Base-by-base conservation (phyloP, 1,140 invertebrate species). In the Mesaphorura yosii region DNA sequence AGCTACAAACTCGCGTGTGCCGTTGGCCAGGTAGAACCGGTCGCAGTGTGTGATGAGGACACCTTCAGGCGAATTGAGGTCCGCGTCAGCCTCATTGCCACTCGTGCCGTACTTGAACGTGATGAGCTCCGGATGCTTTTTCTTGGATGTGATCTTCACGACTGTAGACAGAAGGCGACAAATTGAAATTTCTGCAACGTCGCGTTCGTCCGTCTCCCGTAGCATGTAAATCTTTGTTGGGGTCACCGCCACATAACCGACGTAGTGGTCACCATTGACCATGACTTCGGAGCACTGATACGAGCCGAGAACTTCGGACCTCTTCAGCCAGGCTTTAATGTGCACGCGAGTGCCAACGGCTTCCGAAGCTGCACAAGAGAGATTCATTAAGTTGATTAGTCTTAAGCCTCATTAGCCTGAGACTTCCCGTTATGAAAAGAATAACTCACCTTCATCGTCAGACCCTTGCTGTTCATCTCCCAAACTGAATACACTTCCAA, bases 71-170 rank as follows among this genome's bases (percentile, higher is more conserved):
- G n/a, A n/a, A n/a, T n/a, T n/a, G n/a, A n/a, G n/a, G n/a, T n/a
- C n/a, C 23, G 44, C 38, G 28, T 62, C 60, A 31, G 51, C 55
- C 48, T 57, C 59, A n/a, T n/a, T n/a, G n/a, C n/a, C n/a, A 0
- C 51, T 39, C 38, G 38, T 46, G 6, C 60, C 60, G 42, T 63
- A 63, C 39, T 63, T 63, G 46, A 63, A 63, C 5, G 92, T 96
- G 54, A 98, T 95, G 53, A 96, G 71, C 69, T 96, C 88, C 0
- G 91, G 89, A 69, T 88, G 82, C 50, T 82, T 80, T 68, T 94
- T 92, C 67, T 91, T 90, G 10, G 88, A 91, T 1, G 92, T 96
- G 53, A 98, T 97, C 74, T 90, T 93, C 14, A 95, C 85, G 62
- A 97, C 89, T 34, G 83, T 84, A 14, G 84, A 84, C 42, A 98